Evolutionary conservation across 2,888 invertebrate genomes (phyloP).

Genomic region (Cyclophora albipunctata): DNA sequence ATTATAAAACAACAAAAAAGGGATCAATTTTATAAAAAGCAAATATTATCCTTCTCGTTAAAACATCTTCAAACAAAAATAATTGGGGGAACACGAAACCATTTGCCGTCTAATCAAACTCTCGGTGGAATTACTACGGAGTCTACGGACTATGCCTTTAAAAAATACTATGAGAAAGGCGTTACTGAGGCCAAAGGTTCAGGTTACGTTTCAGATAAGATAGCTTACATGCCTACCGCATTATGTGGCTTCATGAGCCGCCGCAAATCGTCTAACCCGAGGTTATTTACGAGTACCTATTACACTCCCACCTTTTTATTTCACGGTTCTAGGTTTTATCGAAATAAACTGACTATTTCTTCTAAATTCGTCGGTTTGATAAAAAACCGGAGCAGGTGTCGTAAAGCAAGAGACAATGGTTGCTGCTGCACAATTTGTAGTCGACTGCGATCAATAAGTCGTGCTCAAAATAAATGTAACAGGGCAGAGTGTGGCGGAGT

Average conservation of each 20-base stretch:
- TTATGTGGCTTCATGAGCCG: conserved; percentile 60
- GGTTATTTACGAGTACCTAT: conserved; percentile 16
- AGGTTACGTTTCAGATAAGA: conserved; percentile 57
- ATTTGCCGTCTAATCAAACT: conserved; percentile 18
- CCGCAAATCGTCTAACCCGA: conserved; percentile 38
- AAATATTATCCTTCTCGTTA: too few relatives aligned
- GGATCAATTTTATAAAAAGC: too few relatives aligned
- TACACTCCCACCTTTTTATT: conserved; percentile 4
- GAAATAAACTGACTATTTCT: background rate
- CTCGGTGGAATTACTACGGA: conserved; percentile 13
- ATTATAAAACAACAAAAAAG: too few relatives aligned
- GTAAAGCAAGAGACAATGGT: too few relatives aligned
- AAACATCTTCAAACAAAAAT: conserved; percentile 6
- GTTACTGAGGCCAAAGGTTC: conserved; percentile 31
- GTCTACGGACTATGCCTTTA: conserved; percentile 12
- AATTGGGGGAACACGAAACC: conserved; percentile 17
- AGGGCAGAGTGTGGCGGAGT: conserved; percentile 46
- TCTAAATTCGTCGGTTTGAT: too few relatives aligned
- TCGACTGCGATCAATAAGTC: conserved; percentile 45
- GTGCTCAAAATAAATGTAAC: conserved; percentile 61
- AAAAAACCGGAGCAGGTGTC: too few relatives aligned
- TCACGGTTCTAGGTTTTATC: conserved; percentile 4
- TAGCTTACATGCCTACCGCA: conserved; percentile 46
- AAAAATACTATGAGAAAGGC: conserved; percentile 14
- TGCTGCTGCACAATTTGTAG: too few relatives aligned